Percentiles rank a stretch among this genome's conserved stretches.
Evolutionary conservation across 2,113 vertebrate genomes (phyloP).

Genomic region (Ascaphus truei): DNA sequence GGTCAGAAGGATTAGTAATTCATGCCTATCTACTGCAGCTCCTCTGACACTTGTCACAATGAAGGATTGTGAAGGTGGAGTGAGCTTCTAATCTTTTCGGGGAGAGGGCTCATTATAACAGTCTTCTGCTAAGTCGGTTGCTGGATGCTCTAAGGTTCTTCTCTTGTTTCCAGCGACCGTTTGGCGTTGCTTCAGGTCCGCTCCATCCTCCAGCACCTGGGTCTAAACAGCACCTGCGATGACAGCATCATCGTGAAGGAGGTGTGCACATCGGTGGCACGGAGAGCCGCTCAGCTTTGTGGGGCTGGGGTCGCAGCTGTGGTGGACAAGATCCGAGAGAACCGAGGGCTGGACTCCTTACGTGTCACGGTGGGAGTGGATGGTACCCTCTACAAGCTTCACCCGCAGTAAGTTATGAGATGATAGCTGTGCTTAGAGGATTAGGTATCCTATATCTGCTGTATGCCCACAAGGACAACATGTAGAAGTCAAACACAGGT

Average conservation of each 20-base stretch:
- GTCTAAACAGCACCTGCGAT: slow-evolving; percentile 86
- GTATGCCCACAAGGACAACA: too few species aligned
- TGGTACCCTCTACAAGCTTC: slow-evolving; percentile 91
- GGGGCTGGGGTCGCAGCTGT: slow-evolving; percentile 87
- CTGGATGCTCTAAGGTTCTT: accelerated
- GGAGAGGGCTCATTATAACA: too few species aligned
- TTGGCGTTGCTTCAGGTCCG: slow-evolving; percentile 92
- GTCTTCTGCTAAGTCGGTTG: too few species aligned
- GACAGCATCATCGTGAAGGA: slow-evolving; percentile 97
- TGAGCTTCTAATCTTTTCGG: too few species aligned
- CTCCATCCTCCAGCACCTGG: slow-evolving; percentile 87
- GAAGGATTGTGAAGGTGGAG: too few species aligned
- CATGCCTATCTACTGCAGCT: too few species aligned
- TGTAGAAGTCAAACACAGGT: too few species aligned
- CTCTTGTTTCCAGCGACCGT: slow-evolving; percentile 67
- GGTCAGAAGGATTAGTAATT: too few species aligned
- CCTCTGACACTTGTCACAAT: too few species aligned
- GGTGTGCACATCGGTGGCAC: slow-evolving; percentile 82
- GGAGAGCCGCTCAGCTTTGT: slow-evolving; percentile 85
- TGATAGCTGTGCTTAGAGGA: too few species aligned
- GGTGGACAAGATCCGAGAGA: slow-evolving; percentile 88
- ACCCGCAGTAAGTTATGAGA: slow-evolving; percentile 81
- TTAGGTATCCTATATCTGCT: too few species aligned
- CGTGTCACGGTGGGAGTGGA: slow-evolving; percentile 88
- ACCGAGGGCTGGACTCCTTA: slow-evolving; percentile 79